Percentiles rank a stretch among this genome's conserved stretches.
Conservation (phyloP, 2,113 vertebrate species). For the Chaenogobius annularis region DNA sequence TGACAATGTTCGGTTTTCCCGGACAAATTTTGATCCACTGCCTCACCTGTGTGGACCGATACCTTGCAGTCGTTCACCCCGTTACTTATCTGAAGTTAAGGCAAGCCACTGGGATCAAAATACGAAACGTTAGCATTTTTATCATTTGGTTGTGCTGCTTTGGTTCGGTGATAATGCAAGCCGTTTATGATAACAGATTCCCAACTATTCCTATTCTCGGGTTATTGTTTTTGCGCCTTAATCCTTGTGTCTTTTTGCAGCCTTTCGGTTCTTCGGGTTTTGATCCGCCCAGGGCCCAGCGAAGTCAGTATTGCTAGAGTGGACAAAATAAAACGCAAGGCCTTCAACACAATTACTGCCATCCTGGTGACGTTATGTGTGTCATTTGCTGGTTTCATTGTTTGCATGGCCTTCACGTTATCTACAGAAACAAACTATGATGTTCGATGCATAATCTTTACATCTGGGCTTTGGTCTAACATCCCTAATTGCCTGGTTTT, state of each 20-base stretch:
- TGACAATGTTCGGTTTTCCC: background rate
- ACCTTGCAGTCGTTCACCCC: conserved; percentile 30
- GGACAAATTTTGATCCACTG: background rate
- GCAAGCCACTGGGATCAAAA: background rate
- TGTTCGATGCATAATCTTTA: background rate
- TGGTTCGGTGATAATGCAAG: background rate
- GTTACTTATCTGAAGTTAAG: conserved; percentile 13
- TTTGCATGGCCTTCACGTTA: background rate
- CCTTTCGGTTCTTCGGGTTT: background rate
- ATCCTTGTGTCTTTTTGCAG: background rate
- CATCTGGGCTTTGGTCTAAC: background rate
- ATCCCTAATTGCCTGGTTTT: background rate
- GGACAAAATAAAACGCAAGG: background rate
- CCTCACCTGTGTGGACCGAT: conserved; percentile 27
- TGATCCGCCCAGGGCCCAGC: background rate
- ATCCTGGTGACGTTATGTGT: background rate
- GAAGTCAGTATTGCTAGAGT: background rate
- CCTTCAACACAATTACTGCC: background rate
- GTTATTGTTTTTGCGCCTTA: background rate
- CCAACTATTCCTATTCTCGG: background rate
- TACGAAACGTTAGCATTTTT: background rate
- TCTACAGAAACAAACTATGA: background rate
- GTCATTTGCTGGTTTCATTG: background rate
- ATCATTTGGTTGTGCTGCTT: background rate
- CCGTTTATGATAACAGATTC: background rate